Conservation (phyloP, 2,797 vertebrate species). For the Pseudochirops cupreus region DNA sequence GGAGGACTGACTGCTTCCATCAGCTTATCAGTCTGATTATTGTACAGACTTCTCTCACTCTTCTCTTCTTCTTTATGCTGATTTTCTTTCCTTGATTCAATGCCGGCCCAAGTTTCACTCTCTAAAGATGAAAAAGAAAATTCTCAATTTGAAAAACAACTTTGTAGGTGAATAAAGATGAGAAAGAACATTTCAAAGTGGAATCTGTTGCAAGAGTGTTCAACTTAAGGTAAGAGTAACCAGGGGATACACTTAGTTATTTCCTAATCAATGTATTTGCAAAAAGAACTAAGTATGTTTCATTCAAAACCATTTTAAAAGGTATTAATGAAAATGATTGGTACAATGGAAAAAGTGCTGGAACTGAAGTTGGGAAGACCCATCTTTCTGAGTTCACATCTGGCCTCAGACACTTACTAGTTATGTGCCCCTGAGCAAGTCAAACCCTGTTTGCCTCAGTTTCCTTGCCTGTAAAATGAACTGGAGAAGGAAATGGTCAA, state of each 20-base stretch:
- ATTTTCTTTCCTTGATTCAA: constrained; percentile 76
- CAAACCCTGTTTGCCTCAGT: neutral
- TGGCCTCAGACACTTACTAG: neutral
- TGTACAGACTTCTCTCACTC: constrained; percentile 44
- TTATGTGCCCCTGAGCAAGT: neutral
- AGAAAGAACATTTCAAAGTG: constrained; percentile 28
- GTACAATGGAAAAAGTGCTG: neutral
- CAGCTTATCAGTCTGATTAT: constrained; percentile 58
- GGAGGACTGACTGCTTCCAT: constrained; percentile 50
- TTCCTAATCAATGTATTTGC: constrained; percentile 12
- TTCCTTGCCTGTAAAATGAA: too few species aligned
- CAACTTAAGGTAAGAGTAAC: constrained; percentile 41
- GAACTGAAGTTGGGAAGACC: neutral
- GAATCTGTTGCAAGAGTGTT: constrained; percentile 59
- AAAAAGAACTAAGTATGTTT: constrained; percentile 38
- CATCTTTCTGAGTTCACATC: neutral
- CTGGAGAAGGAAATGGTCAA: too few species aligned
- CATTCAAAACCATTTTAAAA: constrained; percentile 28
- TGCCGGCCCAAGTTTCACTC: constrained; percentile 78
- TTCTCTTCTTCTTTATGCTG: constrained; percentile 62
- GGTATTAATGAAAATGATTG: constrained; percentile 35
- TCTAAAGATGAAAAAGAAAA: constrained; percentile 83
- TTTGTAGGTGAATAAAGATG: constrained; percentile 64
- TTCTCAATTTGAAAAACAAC: constrained; percentile 77
- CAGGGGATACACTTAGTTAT: constrained; percentile 34